A percentile compares a stretch with the other conserved stretches of the same genome.
phyloP scores from a whole-genome alignment of 2,113 vertebrate species.

The Holacanthus passer region DNA sequence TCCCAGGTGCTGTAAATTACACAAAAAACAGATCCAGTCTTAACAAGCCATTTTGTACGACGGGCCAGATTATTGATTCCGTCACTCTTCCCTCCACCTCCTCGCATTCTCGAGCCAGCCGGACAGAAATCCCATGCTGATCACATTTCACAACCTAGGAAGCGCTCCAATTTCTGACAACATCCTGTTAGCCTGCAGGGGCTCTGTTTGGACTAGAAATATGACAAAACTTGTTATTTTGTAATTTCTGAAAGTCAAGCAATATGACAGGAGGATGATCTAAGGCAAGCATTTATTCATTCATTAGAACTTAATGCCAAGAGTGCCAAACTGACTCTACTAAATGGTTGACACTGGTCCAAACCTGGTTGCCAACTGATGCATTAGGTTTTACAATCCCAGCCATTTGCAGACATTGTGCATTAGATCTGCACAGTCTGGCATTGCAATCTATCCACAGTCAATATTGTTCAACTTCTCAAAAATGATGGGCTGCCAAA shows the following conservation, averaged over 20 bases:
- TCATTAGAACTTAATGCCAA: not conserved
- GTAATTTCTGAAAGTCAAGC: not conserved
- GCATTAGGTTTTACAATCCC: constrained; percentile 43
- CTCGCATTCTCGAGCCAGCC: constrained; percentile 19
- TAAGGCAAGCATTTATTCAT: not conserved
- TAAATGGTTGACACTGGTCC: not conserved
- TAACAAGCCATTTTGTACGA: not conserved
- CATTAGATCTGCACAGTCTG: constrained; percentile 19
- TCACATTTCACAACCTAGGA: constrained; percentile 46
- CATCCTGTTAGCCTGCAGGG: constrained; percentile 16
- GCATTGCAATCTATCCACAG: not conserved
- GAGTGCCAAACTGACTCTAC: not conserved
- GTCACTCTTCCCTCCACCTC: constrained; percentile 17
- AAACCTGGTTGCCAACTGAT: constrained; percentile 27
- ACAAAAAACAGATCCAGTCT: constrained; percentile 5
- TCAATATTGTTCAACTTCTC: constrained; percentile 13
- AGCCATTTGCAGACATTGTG: not conserved
- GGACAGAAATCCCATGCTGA: constrained; percentile 52
- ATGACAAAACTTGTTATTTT: not conserved
- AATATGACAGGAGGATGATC: not conserved
- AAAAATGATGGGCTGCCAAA: not conserved
- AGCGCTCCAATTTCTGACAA: constrained; percentile 11
- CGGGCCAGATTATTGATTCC: constrained; percentile 51
- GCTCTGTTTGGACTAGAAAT: not conserved
- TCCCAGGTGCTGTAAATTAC: constrained; percentile 14